A percentile compares a stretch with the other conserved stretches of the same genome.
Evolutionary conservation across 2,797 vertebrate species (phyloP).

Genomic region (Sebastes variabilis): DNA sequence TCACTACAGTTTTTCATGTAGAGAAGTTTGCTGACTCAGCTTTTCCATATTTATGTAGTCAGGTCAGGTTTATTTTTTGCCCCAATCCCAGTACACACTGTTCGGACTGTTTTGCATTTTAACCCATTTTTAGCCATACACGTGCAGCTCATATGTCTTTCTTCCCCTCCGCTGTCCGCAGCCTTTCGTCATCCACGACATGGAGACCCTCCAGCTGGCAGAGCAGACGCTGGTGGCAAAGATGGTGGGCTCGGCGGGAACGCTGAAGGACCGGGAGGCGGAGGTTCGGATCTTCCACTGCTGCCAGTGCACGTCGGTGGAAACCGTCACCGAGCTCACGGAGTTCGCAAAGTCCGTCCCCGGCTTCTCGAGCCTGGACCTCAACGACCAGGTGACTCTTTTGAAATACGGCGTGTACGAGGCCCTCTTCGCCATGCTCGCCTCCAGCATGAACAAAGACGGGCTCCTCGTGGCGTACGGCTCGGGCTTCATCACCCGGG

Average conservation of each 20-base stretch:
- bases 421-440: constrained; percentile 94
- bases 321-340: constrained; percentile 94
- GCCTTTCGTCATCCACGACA: constrained; percentile 97
- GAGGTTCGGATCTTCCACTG: constrained; percentile 96
- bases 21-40: constrained; percentile 29
- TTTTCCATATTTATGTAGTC: constrained; percentile 36
- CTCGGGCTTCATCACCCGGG: constrained; percentile 93
- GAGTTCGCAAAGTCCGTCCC: constrained; percentile 98
- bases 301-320: constrained; percentile 94
- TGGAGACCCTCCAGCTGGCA: constrained; percentile 94
- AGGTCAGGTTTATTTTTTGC: constrained; percentile 10
- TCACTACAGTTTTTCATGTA: constrained; percentile 12
- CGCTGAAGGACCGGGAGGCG: constrained; percentile 89
- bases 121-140: background rate
- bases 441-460: constrained; percentile 98
- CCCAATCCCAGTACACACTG: background rate
- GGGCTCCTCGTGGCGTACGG: constrained; percentile 94
- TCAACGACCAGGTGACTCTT: constrained; percentile 96
- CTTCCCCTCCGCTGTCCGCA: constrained; percentile 25
- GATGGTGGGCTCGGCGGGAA: constrained; percentile 83
- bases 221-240: constrained; percentile 93
- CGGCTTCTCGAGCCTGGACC: constrained; percentile 89
- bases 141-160: background rate
- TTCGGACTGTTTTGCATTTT: background rate
- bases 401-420: constrained; percentile 96